A percentile compares a stretch with the other conserved stretches of the same genome.
Conservation (phyloP, 92 coral and sea anemone species). For the Umimayanthus kanabou region DNA sequence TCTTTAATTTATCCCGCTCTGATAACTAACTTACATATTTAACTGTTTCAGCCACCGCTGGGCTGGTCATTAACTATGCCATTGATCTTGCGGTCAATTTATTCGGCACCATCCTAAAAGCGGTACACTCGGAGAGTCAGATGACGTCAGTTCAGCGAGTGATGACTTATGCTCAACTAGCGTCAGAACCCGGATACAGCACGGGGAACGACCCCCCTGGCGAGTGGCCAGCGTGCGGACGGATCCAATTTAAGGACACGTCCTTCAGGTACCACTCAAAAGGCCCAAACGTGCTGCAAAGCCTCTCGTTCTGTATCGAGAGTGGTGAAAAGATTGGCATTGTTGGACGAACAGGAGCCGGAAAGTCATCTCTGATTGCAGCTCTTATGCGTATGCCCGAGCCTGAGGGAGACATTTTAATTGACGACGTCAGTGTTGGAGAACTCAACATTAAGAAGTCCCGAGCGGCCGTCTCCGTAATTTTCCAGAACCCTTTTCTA, state of each 20-base stretch:
- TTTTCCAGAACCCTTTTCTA: not conserved
- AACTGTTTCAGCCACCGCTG: not conserved
- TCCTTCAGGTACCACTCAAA: not conserved
- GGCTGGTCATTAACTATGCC: not conserved
- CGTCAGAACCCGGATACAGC: not conserved
- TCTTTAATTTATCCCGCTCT: not conserved
- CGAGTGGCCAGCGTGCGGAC: not conserved
- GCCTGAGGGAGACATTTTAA: not conserved
- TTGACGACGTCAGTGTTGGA: not conserved
- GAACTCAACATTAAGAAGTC: not conserved
- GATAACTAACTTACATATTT: not conserved
- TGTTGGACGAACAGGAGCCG: slow-evolving; percentile 11
- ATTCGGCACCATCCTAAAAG: not conserved
- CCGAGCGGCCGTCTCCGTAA: not conserved
- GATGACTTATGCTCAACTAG: not conserved
- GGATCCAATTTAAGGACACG: not conserved
- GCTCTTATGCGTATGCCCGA: not conserved
- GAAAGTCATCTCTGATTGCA: slow-evolving; percentile 4
- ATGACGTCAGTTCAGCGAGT: slow-evolving; percentile 14
- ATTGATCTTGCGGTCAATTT: slow-evolving; percentile 1
- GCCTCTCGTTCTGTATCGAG: not conserved
- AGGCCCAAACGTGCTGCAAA: not conserved
- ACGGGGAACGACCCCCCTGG: not conserved
- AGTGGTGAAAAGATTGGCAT: slow-evolving; percentile 14
- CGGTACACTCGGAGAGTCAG: not conserved